A percentile compares a stretch with the other conserved stretches of the same genome.
Conservation (phyloP, 2,113 vertebrate genomes). For the Callipepla squamata region DNA sequence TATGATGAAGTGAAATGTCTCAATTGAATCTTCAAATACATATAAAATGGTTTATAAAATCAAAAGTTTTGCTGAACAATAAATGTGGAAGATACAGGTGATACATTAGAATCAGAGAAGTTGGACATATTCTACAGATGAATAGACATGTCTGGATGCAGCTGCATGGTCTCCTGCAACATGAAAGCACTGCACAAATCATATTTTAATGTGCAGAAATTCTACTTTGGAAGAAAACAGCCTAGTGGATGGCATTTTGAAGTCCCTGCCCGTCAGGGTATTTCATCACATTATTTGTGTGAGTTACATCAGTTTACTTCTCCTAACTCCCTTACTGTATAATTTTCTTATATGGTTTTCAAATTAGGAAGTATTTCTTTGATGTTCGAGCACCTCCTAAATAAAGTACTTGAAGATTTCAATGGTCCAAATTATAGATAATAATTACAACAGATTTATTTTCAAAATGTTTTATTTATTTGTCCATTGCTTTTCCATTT, state of each 20-base stretch:
- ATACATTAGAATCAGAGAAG: background rate
- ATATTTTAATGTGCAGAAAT: background rate
- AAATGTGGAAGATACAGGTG: background rate
- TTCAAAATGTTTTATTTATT: background rate
- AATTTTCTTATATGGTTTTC: background rate
- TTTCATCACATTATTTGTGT: background rate
- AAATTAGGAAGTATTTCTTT: background rate
- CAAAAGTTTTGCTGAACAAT: background rate
- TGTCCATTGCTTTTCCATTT: background rate
- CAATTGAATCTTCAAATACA: background rate
- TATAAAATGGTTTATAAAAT: background rate
- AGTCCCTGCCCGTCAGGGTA: background rate
- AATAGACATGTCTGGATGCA: background rate
- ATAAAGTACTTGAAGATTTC: background rate
- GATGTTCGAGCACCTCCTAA: background rate
- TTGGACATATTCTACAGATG: background rate
- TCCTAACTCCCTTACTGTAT: background rate
- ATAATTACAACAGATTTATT: background rate
- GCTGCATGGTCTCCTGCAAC: background rate
- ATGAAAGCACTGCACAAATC: background rate
- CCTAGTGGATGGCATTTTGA: background rate
- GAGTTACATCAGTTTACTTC: background rate
- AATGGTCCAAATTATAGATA: background rate
- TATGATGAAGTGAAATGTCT: background rate
- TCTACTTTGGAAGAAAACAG: rapidly evolving